A percentile compares a stretch with the other conserved stretches of the same genome.
Evolutionary conservation across 2,113 vertebrate species (phyloP).

Genomic region (Mystacornis crossleyi): DNA sequence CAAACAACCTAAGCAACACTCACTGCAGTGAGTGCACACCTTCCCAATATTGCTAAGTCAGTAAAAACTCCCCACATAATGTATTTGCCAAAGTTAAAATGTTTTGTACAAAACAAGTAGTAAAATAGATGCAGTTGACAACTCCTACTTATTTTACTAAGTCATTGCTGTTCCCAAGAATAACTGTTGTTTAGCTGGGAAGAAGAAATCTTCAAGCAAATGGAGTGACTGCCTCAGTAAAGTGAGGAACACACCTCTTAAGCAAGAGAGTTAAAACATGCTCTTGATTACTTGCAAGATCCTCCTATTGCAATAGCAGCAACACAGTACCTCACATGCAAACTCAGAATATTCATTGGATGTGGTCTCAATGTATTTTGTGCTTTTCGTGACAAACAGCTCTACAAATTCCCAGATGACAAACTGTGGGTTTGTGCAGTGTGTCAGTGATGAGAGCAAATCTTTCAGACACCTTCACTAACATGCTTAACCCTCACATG

Average conservation of each 20-base stretch:
- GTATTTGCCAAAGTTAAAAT: neutral
- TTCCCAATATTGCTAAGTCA: neutral
- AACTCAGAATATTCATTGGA: neutral
- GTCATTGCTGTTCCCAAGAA: neutral
- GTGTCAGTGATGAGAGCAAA: neutral
- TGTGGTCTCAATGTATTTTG: neutral
- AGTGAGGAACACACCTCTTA: neutral
- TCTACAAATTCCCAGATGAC: neutral
- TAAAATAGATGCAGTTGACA: neutral
- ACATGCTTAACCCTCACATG: fast-evolving
- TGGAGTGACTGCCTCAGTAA: neutral
- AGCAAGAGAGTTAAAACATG: neutral
- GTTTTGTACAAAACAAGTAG: neutral
- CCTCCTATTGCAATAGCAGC: neutral
- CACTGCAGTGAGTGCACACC: neutral
- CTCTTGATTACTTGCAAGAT: neutral
- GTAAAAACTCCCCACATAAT: neutral
- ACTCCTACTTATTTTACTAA: neutral
- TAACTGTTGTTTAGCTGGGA: neutral
- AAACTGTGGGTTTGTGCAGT: neutral
- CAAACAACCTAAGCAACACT: neutral
- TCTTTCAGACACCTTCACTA: neutral
- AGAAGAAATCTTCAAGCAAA: neutral
- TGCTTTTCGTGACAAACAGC: neutral
- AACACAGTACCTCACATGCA: neutral